phyloP scores from a whole-genome alignment of 2,797 vertebrate genomes.

The Artibeus lituratus region DNA sequence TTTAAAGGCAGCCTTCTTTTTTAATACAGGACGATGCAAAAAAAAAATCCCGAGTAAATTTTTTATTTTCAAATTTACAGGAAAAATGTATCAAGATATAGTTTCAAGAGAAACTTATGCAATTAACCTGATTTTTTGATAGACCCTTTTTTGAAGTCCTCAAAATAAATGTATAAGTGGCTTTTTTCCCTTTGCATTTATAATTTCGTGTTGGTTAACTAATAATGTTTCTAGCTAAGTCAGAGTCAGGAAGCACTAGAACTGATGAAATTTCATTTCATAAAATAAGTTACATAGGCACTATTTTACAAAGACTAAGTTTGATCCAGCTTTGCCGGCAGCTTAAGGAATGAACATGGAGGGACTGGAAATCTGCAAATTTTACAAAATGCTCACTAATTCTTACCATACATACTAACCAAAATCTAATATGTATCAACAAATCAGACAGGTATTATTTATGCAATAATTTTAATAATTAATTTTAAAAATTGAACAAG shows the following conservation, averaged over 20 bases:
- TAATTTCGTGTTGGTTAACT: neutral
- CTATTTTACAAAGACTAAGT: slow-evolving; percentile 32
- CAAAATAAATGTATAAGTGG: neutral
- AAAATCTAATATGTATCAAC: neutral
- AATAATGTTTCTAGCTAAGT: neutral
- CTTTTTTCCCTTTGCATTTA: neutral
- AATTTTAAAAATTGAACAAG: neutral
- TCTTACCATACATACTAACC: slow-evolving; percentile 18
- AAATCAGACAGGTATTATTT: neutral
- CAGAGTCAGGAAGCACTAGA: neutral
- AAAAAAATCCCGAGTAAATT: neutral
- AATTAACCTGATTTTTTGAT: neutral
- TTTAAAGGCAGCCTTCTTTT: neutral
- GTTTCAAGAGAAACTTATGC: neutral
- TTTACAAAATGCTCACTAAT: neutral
- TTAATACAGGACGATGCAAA: neutral
- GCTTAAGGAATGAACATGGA: neutral
- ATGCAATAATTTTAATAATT: neutral
- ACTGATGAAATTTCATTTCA: slow-evolving; percentile 15
- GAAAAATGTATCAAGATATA: neutral
- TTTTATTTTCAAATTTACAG: slow-evolving; percentile 6
- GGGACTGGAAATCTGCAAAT: neutral
- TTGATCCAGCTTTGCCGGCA: neutral
- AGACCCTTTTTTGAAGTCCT: neutral
- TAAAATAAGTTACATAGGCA: slow-evolving; percentile 26